A percentile compares a stretch with the other conserved stretches of the same genome.
These are phyloP conservation scores for Monoplex corrugatus DNA, from an alignment of 2,888 invertebrate species.

Conservation along the genomic window DNA sequence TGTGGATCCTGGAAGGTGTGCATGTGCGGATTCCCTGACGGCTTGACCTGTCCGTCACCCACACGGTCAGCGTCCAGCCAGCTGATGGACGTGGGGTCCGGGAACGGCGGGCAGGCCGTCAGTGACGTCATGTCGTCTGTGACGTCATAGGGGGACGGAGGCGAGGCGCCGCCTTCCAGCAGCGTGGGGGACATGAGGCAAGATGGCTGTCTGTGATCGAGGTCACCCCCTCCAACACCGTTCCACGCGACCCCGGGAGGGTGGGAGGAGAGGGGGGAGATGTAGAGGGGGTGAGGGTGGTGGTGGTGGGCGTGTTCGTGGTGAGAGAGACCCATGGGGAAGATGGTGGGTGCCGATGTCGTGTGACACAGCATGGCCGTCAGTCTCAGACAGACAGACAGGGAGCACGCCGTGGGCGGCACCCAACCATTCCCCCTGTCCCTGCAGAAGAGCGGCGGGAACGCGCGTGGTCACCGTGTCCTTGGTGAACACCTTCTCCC, in stretches of 20 bases:
- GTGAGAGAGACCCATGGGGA: too few relatives aligned
- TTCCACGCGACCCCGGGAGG: not conserved
- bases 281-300: too few relatives aligned
- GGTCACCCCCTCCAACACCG: not conserved
- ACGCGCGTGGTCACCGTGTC: slow-evolving; percentile 77
- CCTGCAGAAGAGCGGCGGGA: slow-evolving; percentile 69
- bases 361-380: not conserved
- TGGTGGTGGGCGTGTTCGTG: too few relatives aligned
- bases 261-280: not conserved
- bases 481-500: slow-evolving; percentile 77
- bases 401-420: not conserved
- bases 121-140: not conserved
- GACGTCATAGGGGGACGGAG: not conserved
- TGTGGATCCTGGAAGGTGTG: not conserved
- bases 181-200: not conserved
- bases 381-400: not conserved
- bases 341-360: too few relatives aligned
- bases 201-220: not conserved
- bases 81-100: not conserved
- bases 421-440: not conserved
- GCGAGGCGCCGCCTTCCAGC: not conserved
- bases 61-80: not conserved
- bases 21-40: too few relatives aligned
- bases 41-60: too few relatives aligned
- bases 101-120: not conserved